phyloP scores from a whole-genome alignment of 2,113 vertebrate species.

The Diadophis punctatus region DNA sequence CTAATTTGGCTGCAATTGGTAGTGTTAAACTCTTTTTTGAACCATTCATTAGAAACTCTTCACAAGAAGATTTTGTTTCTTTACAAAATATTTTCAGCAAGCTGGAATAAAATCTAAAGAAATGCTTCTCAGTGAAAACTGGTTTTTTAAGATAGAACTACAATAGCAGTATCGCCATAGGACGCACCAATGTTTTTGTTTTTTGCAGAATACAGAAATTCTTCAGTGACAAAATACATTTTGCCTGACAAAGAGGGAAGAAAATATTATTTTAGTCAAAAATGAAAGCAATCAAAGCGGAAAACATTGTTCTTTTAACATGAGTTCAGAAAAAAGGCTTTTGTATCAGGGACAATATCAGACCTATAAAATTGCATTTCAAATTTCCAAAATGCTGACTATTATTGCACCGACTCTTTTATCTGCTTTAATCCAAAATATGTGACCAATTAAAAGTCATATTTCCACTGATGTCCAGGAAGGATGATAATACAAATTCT shows the following conservation, averaged over 20 bases:
- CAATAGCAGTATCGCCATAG: background rate
- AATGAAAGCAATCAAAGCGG: background rate
- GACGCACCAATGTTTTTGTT: background rate
- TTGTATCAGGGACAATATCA: background rate
- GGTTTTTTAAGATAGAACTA: background rate
- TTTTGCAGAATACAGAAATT: background rate
- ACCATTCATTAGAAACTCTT: background rate
- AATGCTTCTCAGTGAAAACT: background rate
- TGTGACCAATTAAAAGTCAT: background rate
- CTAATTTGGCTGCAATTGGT: background rate
- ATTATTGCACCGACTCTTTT: background rate
- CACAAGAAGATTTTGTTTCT: background rate
- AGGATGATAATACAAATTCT: background rate
- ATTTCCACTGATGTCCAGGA: background rate
- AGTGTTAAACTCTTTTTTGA: background rate
- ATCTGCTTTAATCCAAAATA: background rate
- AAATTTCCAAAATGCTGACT: background rate
- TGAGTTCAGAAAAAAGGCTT: background rate
- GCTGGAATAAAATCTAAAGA: background rate
- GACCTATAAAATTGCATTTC: background rate
- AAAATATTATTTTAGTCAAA: background rate
- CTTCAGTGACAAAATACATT: background rate
- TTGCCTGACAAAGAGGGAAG: background rate
- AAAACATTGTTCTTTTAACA: background rate
- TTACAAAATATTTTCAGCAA: background rate